These are phyloP conservation scores for Myrmophylax atrothorax DNA, from an alignment of 2,113 vertebrate genomes.

Conservation along the genomic window DNA sequence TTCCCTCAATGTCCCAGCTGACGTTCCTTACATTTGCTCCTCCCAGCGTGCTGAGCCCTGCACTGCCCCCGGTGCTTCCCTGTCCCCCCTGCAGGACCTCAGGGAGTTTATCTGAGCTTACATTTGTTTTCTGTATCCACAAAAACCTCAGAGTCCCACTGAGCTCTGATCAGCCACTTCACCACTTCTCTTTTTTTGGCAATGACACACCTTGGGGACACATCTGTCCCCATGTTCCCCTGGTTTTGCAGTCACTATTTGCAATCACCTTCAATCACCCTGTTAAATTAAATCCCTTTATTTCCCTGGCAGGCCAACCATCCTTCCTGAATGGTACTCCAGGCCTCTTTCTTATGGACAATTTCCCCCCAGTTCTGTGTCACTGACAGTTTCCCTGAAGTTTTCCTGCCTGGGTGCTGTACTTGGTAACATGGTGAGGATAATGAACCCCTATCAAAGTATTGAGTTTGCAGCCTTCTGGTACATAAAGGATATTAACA, in stretches of 20 bases:
- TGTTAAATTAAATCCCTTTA: not conserved
- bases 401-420: not conserved
- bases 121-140: accelerated
- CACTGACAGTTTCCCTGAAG: not conserved
- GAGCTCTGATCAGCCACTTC: not conserved
- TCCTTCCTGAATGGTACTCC: accelerated
- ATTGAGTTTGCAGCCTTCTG: not conserved
- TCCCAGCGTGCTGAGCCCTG: not conserved
- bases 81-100: not conserved
- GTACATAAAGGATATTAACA: accelerated
- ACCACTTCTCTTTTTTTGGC: not conserved
- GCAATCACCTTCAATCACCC: not conserved
- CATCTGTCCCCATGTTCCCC: not conserved
- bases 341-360: not conserved
- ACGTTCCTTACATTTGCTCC: not conserved
- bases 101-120: accelerated
- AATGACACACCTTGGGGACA: not conserved
- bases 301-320: not conserved
- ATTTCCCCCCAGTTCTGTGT: not conserved
- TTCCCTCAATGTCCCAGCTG: not conserved
- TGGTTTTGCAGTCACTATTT: not conserved
- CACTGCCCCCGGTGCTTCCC: not conserved
- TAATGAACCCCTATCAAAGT: not conserved
- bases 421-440: accelerated
- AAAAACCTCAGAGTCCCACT: not conserved